Conservation (phyloP, 2,888 invertebrate species). For the Pyrgus malvae region DNA sequence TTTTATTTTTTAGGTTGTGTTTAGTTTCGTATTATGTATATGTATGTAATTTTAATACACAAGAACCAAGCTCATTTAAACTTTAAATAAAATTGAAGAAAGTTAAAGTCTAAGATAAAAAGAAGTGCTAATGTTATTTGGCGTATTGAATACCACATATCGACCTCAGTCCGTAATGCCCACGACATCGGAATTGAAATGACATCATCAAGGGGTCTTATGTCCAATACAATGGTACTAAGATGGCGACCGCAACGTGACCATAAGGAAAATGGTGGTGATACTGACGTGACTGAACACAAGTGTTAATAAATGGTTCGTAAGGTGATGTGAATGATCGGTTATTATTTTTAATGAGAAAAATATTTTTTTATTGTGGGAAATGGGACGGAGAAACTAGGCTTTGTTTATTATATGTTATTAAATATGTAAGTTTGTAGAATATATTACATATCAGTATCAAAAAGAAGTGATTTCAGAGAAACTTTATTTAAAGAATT, state of each 20-base stretch:
- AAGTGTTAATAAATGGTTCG: slow-evolving; percentile 4
- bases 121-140: background rate
- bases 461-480: too few species aligned
- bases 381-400: too few species aligned
- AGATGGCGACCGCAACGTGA: slow-evolving; percentile 33
- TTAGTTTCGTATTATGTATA: too few species aligned
- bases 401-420: too few species aligned
- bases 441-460: too few species aligned
- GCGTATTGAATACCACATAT: slow-evolving; percentile 1
- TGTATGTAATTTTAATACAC: too few species aligned
- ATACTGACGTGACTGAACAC: slow-evolving; percentile 25
- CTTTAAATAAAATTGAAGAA: background rate
- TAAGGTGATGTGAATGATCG: background rate
- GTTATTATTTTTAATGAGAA: too few species aligned
- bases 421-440: too few species aligned
- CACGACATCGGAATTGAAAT: slow-evolving; percentile 21
- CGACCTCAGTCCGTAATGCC: background rate
- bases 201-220: slow-evolving; percentile 23
- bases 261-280: slow-evolving; percentile 23
- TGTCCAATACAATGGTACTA: slow-evolving; percentile 26
- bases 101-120: background rate
- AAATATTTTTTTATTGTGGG: too few species aligned
- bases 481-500: too few species aligned
- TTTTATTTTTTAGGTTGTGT: background rate
- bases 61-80: too few species aligned